phyloP scores from a whole-genome alignment of 2,113 vertebrate genomes.

The Oncorhynchus gorbuscha region DNA sequence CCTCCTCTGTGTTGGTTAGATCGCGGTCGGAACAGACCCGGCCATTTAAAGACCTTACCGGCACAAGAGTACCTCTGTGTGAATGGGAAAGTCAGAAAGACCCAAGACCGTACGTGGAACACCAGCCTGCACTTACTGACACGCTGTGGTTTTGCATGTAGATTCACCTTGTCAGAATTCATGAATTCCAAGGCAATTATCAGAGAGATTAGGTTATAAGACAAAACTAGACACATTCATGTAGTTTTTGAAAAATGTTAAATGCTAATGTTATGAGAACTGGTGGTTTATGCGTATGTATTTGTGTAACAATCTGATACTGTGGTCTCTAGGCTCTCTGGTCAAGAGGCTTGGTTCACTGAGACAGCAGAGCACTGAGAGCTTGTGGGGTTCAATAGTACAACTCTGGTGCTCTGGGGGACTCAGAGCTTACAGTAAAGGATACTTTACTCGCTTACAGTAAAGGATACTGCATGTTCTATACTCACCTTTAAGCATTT shows the following conservation, averaged over 20 bases:
- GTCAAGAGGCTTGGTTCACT: constrained; percentile 34
- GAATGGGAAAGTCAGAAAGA: constrained; percentile 65
- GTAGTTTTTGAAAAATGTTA: constrained; percentile 58
- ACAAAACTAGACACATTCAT: constrained; percentile 68
- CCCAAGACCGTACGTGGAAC: constrained; percentile 36
- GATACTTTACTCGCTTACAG: background rate
- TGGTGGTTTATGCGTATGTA: constrained; percentile 59
- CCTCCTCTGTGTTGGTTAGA: constrained; percentile 14
- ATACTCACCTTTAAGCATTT: background rate
- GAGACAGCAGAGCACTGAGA: constrained; percentile 51
- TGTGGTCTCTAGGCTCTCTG: constrained; percentile 35
- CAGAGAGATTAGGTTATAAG: constrained; percentile 51
- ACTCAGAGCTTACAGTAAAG: background rate
- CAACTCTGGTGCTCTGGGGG: constrained; percentile 17
- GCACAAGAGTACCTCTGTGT: constrained; percentile 47
- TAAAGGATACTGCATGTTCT: background rate
- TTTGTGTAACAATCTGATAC: constrained; percentile 67
- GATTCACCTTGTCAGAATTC: constrained; percentile 73
- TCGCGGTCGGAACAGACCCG: constrained; percentile 50
- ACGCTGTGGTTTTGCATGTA: constrained; percentile 73
- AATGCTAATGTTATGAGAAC: constrained; percentile 69
- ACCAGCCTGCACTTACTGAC: constrained; percentile 47
- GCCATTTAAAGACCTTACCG: constrained; percentile 60
- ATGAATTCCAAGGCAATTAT: constrained; percentile 68
- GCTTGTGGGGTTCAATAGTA: constrained; percentile 47